Conservation (phyloP, 2,888 invertebrate genomes). For the Monoplex corrugatus region DNA sequence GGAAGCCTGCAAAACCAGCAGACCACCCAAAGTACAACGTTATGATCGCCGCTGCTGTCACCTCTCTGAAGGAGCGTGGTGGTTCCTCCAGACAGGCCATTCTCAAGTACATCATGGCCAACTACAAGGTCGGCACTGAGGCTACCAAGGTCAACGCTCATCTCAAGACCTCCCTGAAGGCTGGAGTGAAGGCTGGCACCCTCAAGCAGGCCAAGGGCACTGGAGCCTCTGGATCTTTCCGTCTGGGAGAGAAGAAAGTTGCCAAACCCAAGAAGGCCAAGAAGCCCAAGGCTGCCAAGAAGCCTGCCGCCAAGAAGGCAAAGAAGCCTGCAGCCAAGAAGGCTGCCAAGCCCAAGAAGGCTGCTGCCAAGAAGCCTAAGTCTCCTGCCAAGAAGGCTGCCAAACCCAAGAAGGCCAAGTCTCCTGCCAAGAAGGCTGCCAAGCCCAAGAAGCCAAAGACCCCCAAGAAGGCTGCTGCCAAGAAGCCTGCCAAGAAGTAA, state of each 20-base stretch:
- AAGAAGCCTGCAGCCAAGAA: slow-evolving; percentile 24
- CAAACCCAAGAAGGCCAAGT: slow-evolving; percentile 31
- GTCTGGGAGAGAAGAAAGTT: slow-evolving; percentile 60
- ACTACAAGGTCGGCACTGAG: slow-evolving; percentile 50
- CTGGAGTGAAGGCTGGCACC: slow-evolving; percentile 69
- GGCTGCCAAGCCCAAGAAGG: slow-evolving; percentile 17
- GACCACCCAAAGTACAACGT: slow-evolving; percentile 80
- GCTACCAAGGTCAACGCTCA: slow-evolving; percentile 68
- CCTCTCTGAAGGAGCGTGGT: slow-evolving; percentile 80
- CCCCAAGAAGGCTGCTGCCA: slow-evolving; percentile 27
- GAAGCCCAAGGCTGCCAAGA: slow-evolving; percentile 42
- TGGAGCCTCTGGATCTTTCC: slow-evolving; percentile 61
- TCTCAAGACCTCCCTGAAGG: slow-evolving; percentile 73
- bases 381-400: slow-evolving; percentile 23
- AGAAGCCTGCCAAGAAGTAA: neutral
- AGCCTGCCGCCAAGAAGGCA: slow-evolving; percentile 38
- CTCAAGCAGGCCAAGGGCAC: slow-evolving; percentile 71
- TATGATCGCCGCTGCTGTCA: slow-evolving; percentile 82
- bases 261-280: slow-evolving; percentile 49
- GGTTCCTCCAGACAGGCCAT: slow-evolving; percentile 83
- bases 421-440: neutral
- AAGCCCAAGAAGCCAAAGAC: neutral
- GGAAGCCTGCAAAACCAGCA: slow-evolving; percentile 72
- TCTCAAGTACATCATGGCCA: slow-evolving; percentile 80
- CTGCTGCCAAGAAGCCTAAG: slow-evolving; percentile 46